Conservation (phyloP, 2,113 vertebrate genomes). For the Scopus umbretta region DNA sequence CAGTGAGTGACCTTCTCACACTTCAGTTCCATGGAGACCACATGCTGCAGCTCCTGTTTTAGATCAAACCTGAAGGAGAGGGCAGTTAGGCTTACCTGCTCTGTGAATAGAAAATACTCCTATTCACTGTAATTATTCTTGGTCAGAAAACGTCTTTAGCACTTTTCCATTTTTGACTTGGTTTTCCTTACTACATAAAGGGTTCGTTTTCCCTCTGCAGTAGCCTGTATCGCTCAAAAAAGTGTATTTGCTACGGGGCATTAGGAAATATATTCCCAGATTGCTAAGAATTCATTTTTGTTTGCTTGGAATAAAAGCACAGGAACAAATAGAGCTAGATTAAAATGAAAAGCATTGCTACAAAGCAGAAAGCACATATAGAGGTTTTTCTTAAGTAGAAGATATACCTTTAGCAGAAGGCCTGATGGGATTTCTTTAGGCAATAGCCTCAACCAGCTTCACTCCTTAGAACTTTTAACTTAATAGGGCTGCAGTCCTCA, state of each 20-base stretch:
- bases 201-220: not conserved
- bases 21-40: constrained; percentile 2
- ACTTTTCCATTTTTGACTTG: not conserved
- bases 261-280: constrained; percentile 44
- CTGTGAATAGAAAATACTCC: not conserved
- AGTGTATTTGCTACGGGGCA: constrained; percentile 30
- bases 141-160: not conserved
- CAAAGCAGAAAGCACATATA: constrained; percentile 11
- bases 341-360: constrained; percentile 39
- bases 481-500: not conserved
- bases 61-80: not conserved
- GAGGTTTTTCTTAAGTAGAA: not conserved
- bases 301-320: constrained; percentile 44
- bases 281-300: constrained; percentile 34
- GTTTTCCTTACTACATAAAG: not conserved
- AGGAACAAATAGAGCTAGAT: constrained; percentile 26
- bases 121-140: not conserved
- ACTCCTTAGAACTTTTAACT: not conserved
- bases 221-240: not conserved
- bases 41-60: not conserved
- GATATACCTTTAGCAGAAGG: not conserved
- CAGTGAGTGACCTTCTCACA: not conserved
- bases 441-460: not conserved
- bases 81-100: not conserved
- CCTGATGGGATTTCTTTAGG: constrained; percentile 44